A percentile compares a stretch with the other conserved stretches of the same genome.
Conservation (phyloP, 2,797 vertebrate species). For the Choloepus didactylus region DNA sequence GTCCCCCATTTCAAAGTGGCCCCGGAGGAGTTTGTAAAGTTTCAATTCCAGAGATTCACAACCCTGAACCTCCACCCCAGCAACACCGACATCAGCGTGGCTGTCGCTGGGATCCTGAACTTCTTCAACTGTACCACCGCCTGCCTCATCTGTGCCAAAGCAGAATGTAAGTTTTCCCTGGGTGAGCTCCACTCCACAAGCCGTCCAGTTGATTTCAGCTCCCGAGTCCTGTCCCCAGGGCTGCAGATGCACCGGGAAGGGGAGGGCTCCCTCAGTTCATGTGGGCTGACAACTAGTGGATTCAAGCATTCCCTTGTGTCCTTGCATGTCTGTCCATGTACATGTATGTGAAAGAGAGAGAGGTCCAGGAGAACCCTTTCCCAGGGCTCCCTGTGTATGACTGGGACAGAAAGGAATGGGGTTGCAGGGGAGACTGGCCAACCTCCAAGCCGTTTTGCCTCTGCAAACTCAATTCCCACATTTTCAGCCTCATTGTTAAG, state of each 20-base stretch:
- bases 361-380: neutral
- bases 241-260: neutral
- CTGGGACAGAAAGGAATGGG: neutral
- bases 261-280: neutral
- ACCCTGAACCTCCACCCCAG: conserved; percentile 98
- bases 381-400: neutral
- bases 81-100: conserved; percentile 97
- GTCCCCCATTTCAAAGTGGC: conserved; percentile 99
- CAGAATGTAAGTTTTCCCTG: conserved; percentile 94
- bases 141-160: conserved; percentile 99
- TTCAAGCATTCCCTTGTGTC: accelerated
- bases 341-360: neutral
- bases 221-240: neutral
- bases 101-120: conserved; percentile 95
- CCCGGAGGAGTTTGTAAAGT: conserved; percentile 97
- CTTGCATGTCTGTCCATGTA: neutral
- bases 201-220: accelerated
- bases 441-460: conserved; percentile 50
- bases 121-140: conserved; percentile 98
- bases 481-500: conserved; percentile 74
- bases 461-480: conserved; percentile 74
- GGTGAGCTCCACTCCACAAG: neutral
- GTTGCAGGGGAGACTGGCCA: neutral
- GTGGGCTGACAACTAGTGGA: neutral
- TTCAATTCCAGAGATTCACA: conserved; percentile 98